Evolutionary conservation across 2,113 vertebrate genomes (phyloP).

Genomic region (Alouatta palliata): DNA sequence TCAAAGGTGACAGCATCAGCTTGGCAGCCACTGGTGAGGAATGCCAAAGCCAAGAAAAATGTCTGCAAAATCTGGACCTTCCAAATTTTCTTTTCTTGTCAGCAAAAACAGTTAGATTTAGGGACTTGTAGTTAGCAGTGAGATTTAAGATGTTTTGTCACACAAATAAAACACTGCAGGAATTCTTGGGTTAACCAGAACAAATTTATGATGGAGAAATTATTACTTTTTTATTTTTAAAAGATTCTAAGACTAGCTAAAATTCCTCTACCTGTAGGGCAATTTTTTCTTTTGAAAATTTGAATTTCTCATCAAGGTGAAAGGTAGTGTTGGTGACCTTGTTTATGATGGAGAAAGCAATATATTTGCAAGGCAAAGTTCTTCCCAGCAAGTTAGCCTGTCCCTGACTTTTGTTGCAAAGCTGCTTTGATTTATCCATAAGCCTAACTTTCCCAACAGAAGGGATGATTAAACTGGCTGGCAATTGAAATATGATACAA

Average conservation of each 20-base stretch:
- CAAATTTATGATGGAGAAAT: conserved; percentile 72
- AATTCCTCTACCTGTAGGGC: conserved; percentile 45
- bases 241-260: neutral
- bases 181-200: conserved; percentile 69
- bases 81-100: neutral
- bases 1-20: neutral
- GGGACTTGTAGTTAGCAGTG: conserved; percentile 48
- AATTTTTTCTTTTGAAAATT: conserved; percentile 45
- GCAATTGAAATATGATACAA: neutral
- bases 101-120: conserved; percentile 62
- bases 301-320: conserved; percentile 63
- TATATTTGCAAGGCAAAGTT: conserved; percentile 36
- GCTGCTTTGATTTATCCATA: conserved; percentile 43
- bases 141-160: conserved; percentile 72
- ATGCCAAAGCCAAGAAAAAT: neutral
- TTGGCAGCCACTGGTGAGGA: neutral
- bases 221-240: neutral
- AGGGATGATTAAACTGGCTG: conserved; percentile 10
- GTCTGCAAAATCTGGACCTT: neutral
- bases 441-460: neutral
- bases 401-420: conserved; percentile 26
- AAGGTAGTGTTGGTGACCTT: conserved; percentile 46
- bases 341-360: conserved; percentile 49
- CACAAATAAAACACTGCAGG: conserved; percentile 64
- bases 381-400: conserved; percentile 30